Percentiles rank a stretch among this genome's conserved stretches.
Conservation (phyloP, 2,888 invertebrate genomes). For the Monoplex corrugatus region DNA sequence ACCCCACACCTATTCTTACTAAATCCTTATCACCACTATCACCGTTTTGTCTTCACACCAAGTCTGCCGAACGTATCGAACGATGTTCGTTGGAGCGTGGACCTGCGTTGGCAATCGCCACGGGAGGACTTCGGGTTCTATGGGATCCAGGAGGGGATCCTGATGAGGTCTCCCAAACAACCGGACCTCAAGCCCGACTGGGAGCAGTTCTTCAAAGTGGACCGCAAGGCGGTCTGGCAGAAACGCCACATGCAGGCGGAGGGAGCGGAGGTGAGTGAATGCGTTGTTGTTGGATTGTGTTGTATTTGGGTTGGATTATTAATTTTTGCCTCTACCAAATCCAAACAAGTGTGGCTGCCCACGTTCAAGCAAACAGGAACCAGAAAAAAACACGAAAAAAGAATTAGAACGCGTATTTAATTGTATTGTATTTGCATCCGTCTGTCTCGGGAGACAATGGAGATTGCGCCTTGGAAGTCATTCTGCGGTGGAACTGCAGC, state of each 20-base stretch:
- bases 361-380: too few relatives aligned
- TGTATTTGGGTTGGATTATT: too few relatives aligned
- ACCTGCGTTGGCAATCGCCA: conserved; percentile 79
- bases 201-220: conserved; percentile 74
- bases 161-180: conserved; percentile 68
- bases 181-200: conserved; percentile 73
- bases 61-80: conserved; percentile 75
- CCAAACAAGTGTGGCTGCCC: too few relatives aligned
- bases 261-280: conserved; percentile 13
- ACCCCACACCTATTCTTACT: too few relatives aligned
- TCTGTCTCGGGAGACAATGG: too few relatives aligned
- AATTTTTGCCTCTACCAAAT: too few relatives aligned
- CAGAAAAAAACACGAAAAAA: too few relatives aligned
- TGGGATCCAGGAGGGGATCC: conserved; percentile 74
- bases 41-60: background rate
- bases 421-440: too few relatives aligned
- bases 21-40: background rate
- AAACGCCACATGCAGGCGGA: conserved; percentile 67
- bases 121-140: conserved; percentile 76
- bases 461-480: too few relatives aligned
- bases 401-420: too few relatives aligned
- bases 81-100: conserved; percentile 78
- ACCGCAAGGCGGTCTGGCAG: conserved; percentile 78
- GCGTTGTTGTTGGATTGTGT: background rate
- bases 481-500: too few relatives aligned